Evolutionary conservation across 2,888 invertebrate species (phyloP).

Genomic region (Colostygia pectinataria): DNA sequence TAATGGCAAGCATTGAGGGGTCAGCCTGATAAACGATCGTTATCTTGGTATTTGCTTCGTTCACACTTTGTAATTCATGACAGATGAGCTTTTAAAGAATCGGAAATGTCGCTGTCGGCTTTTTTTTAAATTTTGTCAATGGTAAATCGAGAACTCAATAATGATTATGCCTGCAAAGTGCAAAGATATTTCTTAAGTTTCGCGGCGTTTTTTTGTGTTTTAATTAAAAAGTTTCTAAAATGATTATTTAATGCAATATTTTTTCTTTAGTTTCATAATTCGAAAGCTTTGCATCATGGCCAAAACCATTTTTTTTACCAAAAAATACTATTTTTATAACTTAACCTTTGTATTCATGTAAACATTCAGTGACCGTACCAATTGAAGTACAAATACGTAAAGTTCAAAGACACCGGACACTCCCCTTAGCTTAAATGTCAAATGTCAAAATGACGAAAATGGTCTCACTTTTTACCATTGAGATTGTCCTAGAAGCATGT

Average conservation of each 20-base stretch:
- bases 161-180: too few species aligned
- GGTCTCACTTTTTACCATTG: conserved; percentile 18
- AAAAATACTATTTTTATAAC: conserved; percentile 1
- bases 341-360: conserved; percentile 19
- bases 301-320: neutral
- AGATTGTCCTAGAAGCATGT: neutral
- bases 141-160: too few species aligned
- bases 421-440: conserved; percentile 31
- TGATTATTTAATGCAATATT: too few species aligned
- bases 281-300: too few species aligned
- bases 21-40: conserved; percentile 21
- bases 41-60: conserved; percentile 25
- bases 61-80: conserved; percentile 24
- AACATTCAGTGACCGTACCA: conserved; percentile 22
- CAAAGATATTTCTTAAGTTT: too few species aligned
- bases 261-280: too few species aligned
- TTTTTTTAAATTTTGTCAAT: neutral
- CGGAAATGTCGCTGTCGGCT: neutral
- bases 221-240: too few species aligned
- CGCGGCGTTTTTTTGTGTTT: too few species aligned
- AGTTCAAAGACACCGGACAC: conserved; percentile 35
- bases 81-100: conserved; percentile 19
- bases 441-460: conserved; percentile 20
- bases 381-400: conserved; percentile 30
- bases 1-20: conserved; percentile 22